These are phyloP conservation scores for Belgica antarctica DNA, from an alignment of 2,888 invertebrate species.

Conservation along the genomic window DNA sequence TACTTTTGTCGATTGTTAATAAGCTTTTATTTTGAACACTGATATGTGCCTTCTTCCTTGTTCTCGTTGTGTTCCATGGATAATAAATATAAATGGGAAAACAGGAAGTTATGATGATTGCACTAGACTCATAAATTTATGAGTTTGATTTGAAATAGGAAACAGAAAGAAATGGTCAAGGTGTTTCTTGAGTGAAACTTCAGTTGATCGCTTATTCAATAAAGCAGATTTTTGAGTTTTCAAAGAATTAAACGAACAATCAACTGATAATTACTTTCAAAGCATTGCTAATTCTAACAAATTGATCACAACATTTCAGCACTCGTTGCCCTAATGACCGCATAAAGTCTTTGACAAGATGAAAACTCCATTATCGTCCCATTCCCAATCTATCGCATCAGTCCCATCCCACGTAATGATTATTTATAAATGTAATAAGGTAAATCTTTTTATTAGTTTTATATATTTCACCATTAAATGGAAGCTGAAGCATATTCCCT, in stretches of 20 bases:
- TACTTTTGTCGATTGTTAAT: constrained; percentile 37
- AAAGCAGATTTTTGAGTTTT: no score
- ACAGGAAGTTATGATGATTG: constrained; percentile 44
- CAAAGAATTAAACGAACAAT: no score
- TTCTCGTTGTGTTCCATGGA: constrained; percentile 11
- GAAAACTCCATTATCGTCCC: no score
- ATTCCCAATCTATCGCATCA: not conserved
- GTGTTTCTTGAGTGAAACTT: no score
- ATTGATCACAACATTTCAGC: no score
- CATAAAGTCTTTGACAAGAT: no score
- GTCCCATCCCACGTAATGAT: constrained; percentile 12
- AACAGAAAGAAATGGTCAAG: not conserved
- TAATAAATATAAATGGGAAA: constrained; percentile 44
- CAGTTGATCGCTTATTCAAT: no score
- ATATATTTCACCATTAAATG: constrained; percentile 35
- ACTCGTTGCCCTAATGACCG: no score
- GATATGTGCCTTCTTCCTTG: no score
- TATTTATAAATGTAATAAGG: constrained; percentile 43
- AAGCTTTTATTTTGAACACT: constrained; percentile 20
- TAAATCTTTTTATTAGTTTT: constrained; percentile 42
- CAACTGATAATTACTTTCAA: no score
- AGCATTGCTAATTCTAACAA: no score
- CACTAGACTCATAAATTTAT: constrained; percentile 26
- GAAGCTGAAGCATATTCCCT: not conserved
- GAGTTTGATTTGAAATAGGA: not conserved